Evolutionary conservation across 2,888 invertebrate genomes (phyloP).

Genomic region (Archaeoteleia sp.): DNA sequence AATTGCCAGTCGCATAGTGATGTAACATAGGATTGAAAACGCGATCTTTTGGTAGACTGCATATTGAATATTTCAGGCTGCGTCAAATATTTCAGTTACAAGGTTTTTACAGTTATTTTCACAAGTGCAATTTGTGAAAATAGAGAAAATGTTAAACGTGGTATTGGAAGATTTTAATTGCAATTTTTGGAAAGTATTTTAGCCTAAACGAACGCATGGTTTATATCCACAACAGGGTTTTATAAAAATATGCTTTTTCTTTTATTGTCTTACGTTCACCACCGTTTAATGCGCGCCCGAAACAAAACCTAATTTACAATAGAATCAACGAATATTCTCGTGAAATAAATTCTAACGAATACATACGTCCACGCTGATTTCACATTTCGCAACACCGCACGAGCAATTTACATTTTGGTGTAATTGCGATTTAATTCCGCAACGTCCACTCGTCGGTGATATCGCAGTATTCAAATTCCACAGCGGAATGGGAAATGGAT

Average conservation of each 20-base stretch:
- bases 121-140: too few relatives aligned
- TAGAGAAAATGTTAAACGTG: too few relatives aligned
- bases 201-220: too few relatives aligned
- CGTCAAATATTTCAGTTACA: too few relatives aligned
- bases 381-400: slow-evolving; percentile 29
- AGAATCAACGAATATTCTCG: slow-evolving; percentile 28
- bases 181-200: too few relatives aligned
- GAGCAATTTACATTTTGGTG: slow-evolving; percentile 37
- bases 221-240: too few relatives aligned
- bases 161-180: too few relatives aligned
- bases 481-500: slow-evolving; percentile 34
- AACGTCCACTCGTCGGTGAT: slow-evolving; percentile 34
- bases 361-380: slow-evolving; percentile 30
- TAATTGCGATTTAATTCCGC: slow-evolving; percentile 40
- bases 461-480: slow-evolving; percentile 35
- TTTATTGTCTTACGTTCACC: too few relatives aligned
- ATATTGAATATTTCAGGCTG: too few relatives aligned
- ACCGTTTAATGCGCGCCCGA: too few relatives aligned
- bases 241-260: too few relatives aligned
- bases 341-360: slow-evolving; percentile 23
- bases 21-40: slow-evolving; percentile 11
- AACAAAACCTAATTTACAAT: slow-evolving; percentile 23
- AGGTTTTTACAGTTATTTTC: too few relatives aligned
- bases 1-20: slow-evolving; percentile 23
- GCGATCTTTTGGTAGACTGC: slow-evolving; percentile 13